Evolutionary conservation across 1,140 invertebrate genomes (phyloP).

Genomic region (Drosophila quadrilineata): DNA sequence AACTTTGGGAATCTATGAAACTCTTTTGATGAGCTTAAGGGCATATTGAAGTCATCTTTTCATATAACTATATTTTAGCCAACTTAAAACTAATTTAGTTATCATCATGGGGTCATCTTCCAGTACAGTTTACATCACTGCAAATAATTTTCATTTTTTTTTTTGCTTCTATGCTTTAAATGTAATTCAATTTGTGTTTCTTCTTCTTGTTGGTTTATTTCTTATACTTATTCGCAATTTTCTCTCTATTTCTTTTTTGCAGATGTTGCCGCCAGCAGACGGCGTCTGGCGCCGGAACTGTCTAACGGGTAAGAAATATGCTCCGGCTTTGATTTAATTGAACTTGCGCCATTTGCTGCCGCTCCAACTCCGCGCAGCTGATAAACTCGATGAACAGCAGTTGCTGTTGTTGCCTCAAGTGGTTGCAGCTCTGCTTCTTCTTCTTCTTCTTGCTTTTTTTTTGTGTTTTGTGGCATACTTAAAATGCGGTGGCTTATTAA

Average conservation of each 20-base stretch:
- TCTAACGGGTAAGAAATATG: slow-evolving; percentile 79
- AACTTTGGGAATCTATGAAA: too few relatives aligned
- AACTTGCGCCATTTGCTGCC: slow-evolving; percentile 55
- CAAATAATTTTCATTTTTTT: too few relatives aligned
- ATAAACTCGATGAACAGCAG: neutral
- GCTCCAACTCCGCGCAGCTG: too few relatives aligned
- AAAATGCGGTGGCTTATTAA: slow-evolving; percentile 68
- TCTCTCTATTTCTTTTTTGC: slow-evolving; percentile 62
- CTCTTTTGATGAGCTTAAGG: too few relatives aligned
- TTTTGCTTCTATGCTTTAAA: slow-evolving; percentile 57
- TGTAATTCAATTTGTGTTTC: slow-evolving; percentile 80
- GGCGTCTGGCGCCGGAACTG: slow-evolving; percentile 75
- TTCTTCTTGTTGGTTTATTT: too few relatives aligned
- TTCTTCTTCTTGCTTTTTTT: slow-evolving; percentile 18
- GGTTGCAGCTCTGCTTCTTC: slow-evolving; percentile 56
- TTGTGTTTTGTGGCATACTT: slow-evolving; percentile 48
- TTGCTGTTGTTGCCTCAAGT: neutral
- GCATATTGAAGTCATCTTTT: too few relatives aligned
- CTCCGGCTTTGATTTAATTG: slow-evolving; percentile 74
- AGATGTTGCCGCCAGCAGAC: slow-evolving; percentile 69
- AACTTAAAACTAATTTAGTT: too few relatives aligned
- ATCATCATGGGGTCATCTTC: too few relatives aligned
- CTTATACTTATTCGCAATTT: too few relatives aligned
- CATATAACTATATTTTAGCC: too few relatives aligned
- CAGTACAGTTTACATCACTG: too few relatives aligned